Conservation (phyloP, 2,888 invertebrate species). For the Drosophila austrosaltans region DNA sequence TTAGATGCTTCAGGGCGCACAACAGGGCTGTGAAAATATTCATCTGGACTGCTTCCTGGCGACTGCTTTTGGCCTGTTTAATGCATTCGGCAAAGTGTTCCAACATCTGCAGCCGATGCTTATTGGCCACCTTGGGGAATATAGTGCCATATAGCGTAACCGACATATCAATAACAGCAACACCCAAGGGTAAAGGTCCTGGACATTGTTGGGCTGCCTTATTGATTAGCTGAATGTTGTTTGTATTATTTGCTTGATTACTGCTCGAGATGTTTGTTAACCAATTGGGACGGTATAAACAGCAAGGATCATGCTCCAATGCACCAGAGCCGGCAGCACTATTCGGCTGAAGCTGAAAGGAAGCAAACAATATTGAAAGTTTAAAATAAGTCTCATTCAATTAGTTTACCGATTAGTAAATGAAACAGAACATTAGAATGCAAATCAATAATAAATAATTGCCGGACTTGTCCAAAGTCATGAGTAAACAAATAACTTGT, state of each 20-base stretch:
- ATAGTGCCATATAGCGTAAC: slow-evolving; percentile 96
- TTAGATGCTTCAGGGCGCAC: slow-evolving; percentile 93
- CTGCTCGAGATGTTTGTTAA: slow-evolving; percentile 31
- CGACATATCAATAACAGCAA: slow-evolving; percentile 97
- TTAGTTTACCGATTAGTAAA: slow-evolving; percentile 19
- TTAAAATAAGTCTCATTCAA: neutral
- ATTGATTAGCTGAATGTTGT: slow-evolving; percentile 78
- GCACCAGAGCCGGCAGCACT: slow-evolving; percentile 98
- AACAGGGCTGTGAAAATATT: slow-evolving; percentile 97
- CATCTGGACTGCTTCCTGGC: slow-evolving; percentile 97
- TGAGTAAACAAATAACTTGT: neutral
- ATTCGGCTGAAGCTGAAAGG: slow-evolving; percentile 93
- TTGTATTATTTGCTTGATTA: slow-evolving; percentile 22
- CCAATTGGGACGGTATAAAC: slow-evolving; percentile 89
- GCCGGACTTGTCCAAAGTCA: neutral
- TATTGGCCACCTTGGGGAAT: slow-evolving; percentile 96
- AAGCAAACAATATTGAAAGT: neutral
- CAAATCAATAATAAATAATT: neutral
- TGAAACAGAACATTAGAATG: neutral
- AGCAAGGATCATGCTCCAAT: slow-evolving; percentile 97
- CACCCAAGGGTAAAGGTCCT: slow-evolving; percentile 95
- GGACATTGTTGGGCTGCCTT: slow-evolving; percentile 84
- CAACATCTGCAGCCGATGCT: slow-evolving; percentile 98
- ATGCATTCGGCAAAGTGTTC: slow-evolving; percentile 98
- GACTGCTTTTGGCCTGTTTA: slow-evolving; percentile 94